A percentile compares a stretch with the other conserved stretches of the same genome.
phyloP scores from a whole-genome alignment of 2,797 vertebrate genomes.

The Sebastes taczanowskii region DNA sequence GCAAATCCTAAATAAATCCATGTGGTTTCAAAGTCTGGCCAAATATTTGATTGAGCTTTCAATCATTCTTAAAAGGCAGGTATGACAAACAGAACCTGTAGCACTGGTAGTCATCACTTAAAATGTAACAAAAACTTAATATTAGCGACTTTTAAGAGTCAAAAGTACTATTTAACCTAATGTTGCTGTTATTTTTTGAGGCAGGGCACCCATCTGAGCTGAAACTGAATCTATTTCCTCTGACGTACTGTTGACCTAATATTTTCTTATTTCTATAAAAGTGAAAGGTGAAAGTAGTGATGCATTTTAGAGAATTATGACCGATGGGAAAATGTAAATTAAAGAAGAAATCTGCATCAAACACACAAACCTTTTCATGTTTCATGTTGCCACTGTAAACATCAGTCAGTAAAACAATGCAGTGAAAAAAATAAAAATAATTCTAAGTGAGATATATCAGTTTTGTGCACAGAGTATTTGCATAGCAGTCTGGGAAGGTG shows the following conservation, averaged over 20 bases:
- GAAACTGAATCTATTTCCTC: background rate
- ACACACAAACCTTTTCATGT: background rate
- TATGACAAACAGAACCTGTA: background rate
- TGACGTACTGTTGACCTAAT: background rate
- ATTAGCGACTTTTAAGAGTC: background rate
- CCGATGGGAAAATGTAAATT: background rate
- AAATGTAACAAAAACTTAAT: background rate
- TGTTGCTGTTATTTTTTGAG: background rate
- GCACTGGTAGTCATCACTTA: background rate
- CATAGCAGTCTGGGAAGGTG: background rate
- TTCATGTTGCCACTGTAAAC: background rate
- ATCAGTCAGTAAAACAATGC: background rate
- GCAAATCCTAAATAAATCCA: conserved; percentile 20
- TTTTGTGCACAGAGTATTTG: background rate
- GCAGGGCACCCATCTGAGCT: background rate
- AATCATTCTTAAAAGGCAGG: conserved; percentile 1
- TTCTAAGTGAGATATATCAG: background rate
- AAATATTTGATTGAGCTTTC: conserved; percentile 31
- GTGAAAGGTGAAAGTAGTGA: background rate
- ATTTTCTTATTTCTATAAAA: background rate
- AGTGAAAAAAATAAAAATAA: background rate
- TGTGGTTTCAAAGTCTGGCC: conserved; percentile 18
- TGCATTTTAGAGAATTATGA: background rate
- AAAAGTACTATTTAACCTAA: background rate
- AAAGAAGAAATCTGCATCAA: background rate